Evolutionary conservation across 2,888 invertebrate genomes (phyloP), one percentile per base, ranked within the genome.

Genomic region (Caenorhabditis angaria): DNA sequence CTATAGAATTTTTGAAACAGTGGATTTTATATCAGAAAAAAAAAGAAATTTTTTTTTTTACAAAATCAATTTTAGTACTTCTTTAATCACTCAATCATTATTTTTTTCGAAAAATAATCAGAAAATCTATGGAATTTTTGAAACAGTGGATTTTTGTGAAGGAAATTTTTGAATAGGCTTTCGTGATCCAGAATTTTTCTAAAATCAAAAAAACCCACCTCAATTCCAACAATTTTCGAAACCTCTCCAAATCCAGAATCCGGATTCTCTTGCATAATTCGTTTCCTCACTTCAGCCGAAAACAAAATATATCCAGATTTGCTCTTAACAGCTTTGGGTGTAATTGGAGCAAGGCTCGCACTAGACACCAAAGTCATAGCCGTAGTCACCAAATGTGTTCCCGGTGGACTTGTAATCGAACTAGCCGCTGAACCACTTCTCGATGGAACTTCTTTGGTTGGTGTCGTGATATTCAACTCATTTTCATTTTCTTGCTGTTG

Each of bases 291-390:
- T 90, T 99, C 97, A 87, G 96, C 94, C 51, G 97, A 96, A 90
- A 96, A 99, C 70, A 99, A 91, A 82, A 99, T 97, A 90, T 99
- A 99, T 10, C 97, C 97, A 70, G 96, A 97, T 64, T 88, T 88
- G 62, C 85, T 85, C 57, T 88, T 87, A 48, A 84, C 77, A 35
- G 84, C 69, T 58, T 65, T 72, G 20, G 72, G 72, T n/a, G 72
- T 72, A 58, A 18, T 12, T 14, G 41, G 18, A 12, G 41, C 14
- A 12, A 41, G 41, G 18, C 41, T 41, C 32, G 32, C 4, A 55
- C 55, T 28, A 25, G 63, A 60, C 56, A 67, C 27, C 24, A 53
- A 27, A 8, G 20, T 35, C 14, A 56, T 61, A n/a, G 27, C 50
- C 0, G 51, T 10, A n/a, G 53, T 27, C 14, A n/a, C 41, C 1